These are phyloP conservation scores for Tupaia tana DNA, from an alignment of 2,113 vertebrate species.

Conservation along the genomic window DNA sequence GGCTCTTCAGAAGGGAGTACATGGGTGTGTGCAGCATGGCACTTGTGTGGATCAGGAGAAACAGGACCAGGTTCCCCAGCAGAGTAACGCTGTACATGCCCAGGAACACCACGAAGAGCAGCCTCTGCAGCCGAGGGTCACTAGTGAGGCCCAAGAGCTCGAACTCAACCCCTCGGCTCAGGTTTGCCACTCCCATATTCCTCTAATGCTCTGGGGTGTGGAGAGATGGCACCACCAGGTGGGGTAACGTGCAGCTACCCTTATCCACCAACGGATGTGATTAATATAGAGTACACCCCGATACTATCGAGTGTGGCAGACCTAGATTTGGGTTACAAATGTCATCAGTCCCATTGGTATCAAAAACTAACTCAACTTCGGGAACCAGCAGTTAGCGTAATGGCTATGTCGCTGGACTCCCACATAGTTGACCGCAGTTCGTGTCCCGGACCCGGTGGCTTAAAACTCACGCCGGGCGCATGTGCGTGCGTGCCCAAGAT, in stretches of 20 bases:
- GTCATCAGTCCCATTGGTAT: background rate
- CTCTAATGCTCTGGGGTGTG: background rate
- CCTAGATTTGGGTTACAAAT: conserved; percentile 15
- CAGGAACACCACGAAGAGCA: conserved; percentile 66
- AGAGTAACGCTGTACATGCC: conserved; percentile 37
- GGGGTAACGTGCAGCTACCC: background rate
- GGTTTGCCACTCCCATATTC: conserved; percentile 62
- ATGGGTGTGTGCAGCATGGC: conserved; percentile 55
- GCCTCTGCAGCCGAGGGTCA: conserved; percentile 45
- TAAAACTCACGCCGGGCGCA: no score
- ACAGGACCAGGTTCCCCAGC: conserved; percentile 67
- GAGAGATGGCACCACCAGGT: background rate
- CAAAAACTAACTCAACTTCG: conserved; percentile 15
- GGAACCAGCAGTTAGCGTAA: no score
- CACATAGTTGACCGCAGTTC: no score
- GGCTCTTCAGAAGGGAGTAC: conserved; percentile 72
- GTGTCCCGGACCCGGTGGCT: no score
- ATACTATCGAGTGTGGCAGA: background rate
- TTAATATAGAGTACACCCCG: background rate
- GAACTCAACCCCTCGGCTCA: conserved; percentile 56
- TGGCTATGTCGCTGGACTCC: no score
- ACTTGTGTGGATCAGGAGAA: conserved; percentile 45
- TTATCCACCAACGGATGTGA: background rate
- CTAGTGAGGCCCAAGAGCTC: conserved; percentile 70
- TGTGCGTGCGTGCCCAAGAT: no score